A percentile compares a stretch with the other conserved stretches of the same genome.
These are phyloP conservation scores for Pectinophora gossypiella DNA, from an alignment of 1,140 invertebrate genomes.

Conservation along the genomic window DNA sequence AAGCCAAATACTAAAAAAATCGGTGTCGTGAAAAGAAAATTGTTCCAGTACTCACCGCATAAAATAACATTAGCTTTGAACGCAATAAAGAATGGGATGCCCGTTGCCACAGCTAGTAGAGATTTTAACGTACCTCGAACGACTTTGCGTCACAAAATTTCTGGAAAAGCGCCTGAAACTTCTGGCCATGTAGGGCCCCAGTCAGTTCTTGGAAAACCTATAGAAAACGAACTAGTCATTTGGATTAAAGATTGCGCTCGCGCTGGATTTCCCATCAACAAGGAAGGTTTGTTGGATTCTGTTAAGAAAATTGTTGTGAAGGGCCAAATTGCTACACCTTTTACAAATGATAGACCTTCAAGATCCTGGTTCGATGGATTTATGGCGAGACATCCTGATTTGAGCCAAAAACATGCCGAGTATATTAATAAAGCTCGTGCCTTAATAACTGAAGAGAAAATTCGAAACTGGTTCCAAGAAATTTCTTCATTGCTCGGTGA, in stretches of 20 bases:
- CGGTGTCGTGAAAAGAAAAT: too few relatives aligned
- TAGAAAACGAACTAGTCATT: constrained; percentile 16
- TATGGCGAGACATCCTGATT: constrained; percentile 20
- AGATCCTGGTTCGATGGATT: constrained; percentile 31
- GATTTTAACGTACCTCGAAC: constrained; percentile 1
- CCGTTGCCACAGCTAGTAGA: too few relatives aligned
- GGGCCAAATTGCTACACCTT: constrained; percentile 13
- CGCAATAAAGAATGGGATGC: too few relatives aligned
- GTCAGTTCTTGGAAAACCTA: constrained; percentile 15
- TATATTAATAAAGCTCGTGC: constrained; percentile 24
- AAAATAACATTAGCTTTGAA: too few relatives aligned
- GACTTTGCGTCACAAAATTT: not conserved
- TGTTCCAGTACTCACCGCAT: too few relatives aligned
- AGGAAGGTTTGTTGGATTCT: constrained; percentile 23
- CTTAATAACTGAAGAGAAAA: constrained; percentile 22
- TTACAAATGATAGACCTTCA: constrained; percentile 21
- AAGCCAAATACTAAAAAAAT: too few relatives aligned
- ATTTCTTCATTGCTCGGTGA: constrained; percentile 15
- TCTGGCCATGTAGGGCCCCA: constrained; percentile 13
- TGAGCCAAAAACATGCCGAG: constrained; percentile 24
- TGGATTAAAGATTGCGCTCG: constrained; percentile 14
- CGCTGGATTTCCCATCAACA: constrained; percentile 30
- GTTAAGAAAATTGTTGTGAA: constrained; percentile 21
- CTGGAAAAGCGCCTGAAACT: constrained; percentile 3
- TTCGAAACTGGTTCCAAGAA: constrained; percentile 29